Conservation (phyloP, 2,113 vertebrate species). For the Sebastes fasciatus region DNA sequence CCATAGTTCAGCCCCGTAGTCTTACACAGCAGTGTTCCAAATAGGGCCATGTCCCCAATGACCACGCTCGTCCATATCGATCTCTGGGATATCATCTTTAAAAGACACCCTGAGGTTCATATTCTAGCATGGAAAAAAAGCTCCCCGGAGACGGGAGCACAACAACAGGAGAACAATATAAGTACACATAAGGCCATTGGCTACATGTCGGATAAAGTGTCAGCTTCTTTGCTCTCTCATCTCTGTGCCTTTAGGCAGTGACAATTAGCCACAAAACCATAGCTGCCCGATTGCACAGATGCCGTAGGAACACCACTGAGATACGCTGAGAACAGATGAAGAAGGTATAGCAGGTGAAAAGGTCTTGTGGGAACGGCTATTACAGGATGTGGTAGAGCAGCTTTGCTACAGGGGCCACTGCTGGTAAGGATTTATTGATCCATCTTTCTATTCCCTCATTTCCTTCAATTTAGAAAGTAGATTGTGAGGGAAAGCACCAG, state of each 20-base stretch:
- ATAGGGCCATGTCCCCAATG: constrained; percentile 55
- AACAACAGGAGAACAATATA: constrained; percentile 56
- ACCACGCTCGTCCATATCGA: constrained; percentile 68
- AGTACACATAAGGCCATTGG: constrained; percentile 45
- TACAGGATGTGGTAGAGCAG: constrained; percentile 56
- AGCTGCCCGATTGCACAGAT: constrained; percentile 36
- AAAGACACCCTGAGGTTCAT: constrained; percentile 58
- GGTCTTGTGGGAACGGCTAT: constrained; percentile 63
- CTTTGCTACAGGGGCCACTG: constrained; percentile 45
- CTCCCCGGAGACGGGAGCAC: constrained; percentile 45
- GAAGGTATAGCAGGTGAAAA: constrained; percentile 57
- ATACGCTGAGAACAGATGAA: constrained; percentile 57
- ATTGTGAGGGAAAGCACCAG: constrained; percentile 39
- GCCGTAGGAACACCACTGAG: constrained; percentile 47
- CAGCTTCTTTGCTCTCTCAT: constrained; percentile 37
- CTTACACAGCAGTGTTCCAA: constrained; percentile 50
- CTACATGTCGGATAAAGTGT: constrained; percentile 56
- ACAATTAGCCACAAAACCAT: constrained; percentile 53
- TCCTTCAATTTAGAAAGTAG: constrained; percentile 63
- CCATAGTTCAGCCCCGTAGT: constrained; percentile 53
- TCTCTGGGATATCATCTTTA: constrained; percentile 74
- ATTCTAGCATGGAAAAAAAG: constrained; percentile 25
- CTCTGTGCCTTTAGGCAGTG: constrained; percentile 54
- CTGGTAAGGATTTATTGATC: constrained; percentile 68
- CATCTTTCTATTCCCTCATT: constrained; percentile 45